Base-by-base conservation (phyloP, 2,888 invertebrate species). In the Margaritifera margaritifera region DNA sequence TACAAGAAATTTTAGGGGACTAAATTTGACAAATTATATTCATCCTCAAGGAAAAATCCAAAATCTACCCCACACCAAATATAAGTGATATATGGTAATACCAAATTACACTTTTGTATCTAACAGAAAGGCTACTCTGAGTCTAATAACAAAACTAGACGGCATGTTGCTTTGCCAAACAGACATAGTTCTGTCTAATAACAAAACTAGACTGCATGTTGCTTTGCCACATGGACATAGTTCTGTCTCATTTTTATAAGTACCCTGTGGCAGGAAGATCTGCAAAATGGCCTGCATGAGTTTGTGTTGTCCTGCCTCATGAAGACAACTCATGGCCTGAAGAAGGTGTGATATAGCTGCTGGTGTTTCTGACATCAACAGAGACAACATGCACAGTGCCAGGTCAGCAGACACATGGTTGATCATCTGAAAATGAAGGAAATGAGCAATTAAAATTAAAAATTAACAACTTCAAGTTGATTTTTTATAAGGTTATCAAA, bases 261-360 rank as follows among this genome's bases (percentile, higher is more conserved):
- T 68, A 87, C 88, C 87, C 67, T 81, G 82, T 18, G 88, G 86
- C 20, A 88, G 77, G 58, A 87, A 81, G 24, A 86, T 72, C 56
- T 81, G 77, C 56, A 86, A 84, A 19, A 86, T 62, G 4, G 82
- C 84, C 65, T 83, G 83, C 75, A 84, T 78, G 56, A 86, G 70
- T 18, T 74, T 67, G 54, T 74, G 62, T 52, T 82, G 83, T 18
- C 80, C 82, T 0, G 77, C 77, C 42, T 84, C 82, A 55, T 86
- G 81, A 54, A 86, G 74, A 24, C 76, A 78, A n/a, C 83, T 78
- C 57, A 87, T 68, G 5, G 84, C 85, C 54, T 81, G 79, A 6
- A 87, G 78, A 51, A 86, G 79, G 72, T 86, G 86, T 20, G 81
- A 77, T 67, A 86, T 84, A 53, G 86, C 84, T 8, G 77, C 79